Conservation (phyloP, 2,797 vertebrate species). For the Brachyalestes nurse region DNA sequence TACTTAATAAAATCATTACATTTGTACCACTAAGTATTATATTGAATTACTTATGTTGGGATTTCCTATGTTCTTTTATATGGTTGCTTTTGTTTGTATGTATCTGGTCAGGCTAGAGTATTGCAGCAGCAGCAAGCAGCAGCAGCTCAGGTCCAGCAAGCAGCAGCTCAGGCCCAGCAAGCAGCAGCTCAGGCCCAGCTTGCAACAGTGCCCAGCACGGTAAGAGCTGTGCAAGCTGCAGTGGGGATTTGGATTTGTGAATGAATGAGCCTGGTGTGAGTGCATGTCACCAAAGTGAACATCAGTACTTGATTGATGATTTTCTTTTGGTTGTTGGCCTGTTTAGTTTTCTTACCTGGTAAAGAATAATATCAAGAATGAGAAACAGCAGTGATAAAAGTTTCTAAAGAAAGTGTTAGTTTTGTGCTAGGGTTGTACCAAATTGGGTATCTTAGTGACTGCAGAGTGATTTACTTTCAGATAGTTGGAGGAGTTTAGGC, state of each 20-base stretch:
- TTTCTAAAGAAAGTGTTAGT: not conserved
- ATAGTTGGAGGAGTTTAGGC: not conserved
- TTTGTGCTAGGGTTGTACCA: not conserved
- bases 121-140: slow-evolving; percentile 78
- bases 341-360: slow-evolving; percentile 25
- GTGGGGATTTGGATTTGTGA: slow-evolving; percentile 13
- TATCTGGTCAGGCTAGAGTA: slow-evolving; percentile 78
- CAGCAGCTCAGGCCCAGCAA: slow-evolving; percentile 64
- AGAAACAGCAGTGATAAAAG: not conserved
- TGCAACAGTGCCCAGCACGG: slow-evolving; percentile 79
- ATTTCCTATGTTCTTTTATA: slow-evolving; percentile 9
- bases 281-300: slow-evolving; percentile 63
- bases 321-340: slow-evolving; percentile 39
- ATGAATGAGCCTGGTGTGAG: slow-evolving; percentile 49
- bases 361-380: slow-evolving; percentile 10
- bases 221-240: slow-evolving; percentile 71
- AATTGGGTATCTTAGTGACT: not conserved
- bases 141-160: slow-evolving; percentile 64
- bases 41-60: no score
- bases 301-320: slow-evolving; percentile 46
- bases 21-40: not conserved
- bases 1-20: not conserved
- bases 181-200: slow-evolving; percentile 83
- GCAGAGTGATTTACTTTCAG: not conserved
- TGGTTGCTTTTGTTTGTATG: slow-evolving; percentile 51